Percentiles rank a stretch among this genome's conserved stretches.
Conservation (phyloP, 2,888 invertebrate species). For the Eristalis tenax region DNA sequence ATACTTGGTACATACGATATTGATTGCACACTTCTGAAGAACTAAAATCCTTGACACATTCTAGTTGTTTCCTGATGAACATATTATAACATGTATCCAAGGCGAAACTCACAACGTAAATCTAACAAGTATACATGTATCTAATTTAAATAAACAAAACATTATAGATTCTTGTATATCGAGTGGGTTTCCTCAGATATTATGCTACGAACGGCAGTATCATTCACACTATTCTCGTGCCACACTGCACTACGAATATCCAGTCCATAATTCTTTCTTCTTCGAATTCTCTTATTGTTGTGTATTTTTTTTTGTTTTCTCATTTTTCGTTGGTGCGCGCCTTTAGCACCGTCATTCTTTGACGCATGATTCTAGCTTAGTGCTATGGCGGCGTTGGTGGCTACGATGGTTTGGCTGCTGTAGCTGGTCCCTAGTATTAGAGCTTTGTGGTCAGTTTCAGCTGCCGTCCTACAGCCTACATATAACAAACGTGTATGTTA, state of each 20-base stretch:
- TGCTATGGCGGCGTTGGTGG: conserved; percentile 65
- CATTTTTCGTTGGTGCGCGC: conserved; percentile 47
- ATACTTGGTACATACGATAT: neutral
- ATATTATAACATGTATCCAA: neutral
- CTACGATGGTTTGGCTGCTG: conserved; percentile 52
- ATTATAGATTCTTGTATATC: conserved; percentile 55
- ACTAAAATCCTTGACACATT: neutral
- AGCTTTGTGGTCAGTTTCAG: conserved; percentile 64
- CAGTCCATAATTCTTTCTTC: conserved; percentile 60
- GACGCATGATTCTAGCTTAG: conserved; percentile 56
- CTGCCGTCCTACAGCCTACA: conserved; percentile 10
- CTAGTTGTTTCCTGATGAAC: neutral
- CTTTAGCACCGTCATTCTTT: conserved; percentile 56
- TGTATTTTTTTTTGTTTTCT: neutral
- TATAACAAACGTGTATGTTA: conserved; percentile 34
- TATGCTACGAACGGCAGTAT: conserved; percentile 49
- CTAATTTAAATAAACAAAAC: conserved; percentile 66
- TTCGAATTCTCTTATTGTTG: conserved; percentile 62
- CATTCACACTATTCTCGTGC: conserved; percentile 52
- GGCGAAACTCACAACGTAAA: conserved; percentile 5
- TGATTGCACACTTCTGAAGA: neutral
- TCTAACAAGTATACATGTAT: conserved; percentile 44
- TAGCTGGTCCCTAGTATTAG: conserved; percentile 26
- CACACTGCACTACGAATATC: conserved; percentile 22
- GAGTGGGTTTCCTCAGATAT: conserved; percentile 62